Conservation (phyloP, 2,797 vertebrate genomes). For the Sebastiscus tertius region DNA sequence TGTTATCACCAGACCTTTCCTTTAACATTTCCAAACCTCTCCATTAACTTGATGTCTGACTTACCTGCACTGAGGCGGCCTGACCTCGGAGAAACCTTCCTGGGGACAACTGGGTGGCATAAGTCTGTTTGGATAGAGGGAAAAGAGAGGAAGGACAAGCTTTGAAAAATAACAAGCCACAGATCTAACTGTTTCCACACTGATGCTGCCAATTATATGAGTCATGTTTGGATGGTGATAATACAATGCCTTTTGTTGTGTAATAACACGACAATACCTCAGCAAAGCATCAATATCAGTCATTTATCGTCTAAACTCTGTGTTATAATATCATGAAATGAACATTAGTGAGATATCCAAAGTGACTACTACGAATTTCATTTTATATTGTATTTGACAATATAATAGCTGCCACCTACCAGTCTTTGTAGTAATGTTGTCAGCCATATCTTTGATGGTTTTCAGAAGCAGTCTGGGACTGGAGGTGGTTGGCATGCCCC, state of each 20-base stretch:
- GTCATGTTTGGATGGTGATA: slow-evolving; percentile 21
- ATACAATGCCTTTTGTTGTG: slow-evolving; percentile 18
- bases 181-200: slow-evolving; percentile 82
- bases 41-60: slow-evolving; percentile 9
- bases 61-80: slow-evolving; percentile 92
- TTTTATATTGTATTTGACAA: neutral
- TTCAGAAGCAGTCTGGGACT: slow-evolving; percentile 90
- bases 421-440: slow-evolving; percentile 76
- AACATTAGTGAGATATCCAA: neutral
- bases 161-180: slow-evolving; percentile 78
- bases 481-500: slow-evolving; percentile 85
- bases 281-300: neutral
- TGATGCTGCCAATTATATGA: slow-evolving; percentile 51
- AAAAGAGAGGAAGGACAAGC: slow-evolving; percentile 77
- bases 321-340: neutral
- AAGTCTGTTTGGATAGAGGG: slow-evolving; percentile 84
- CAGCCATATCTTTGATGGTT: slow-evolving; percentile 87
- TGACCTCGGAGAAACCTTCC: slow-evolving; percentile 91
- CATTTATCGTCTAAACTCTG: neutral
- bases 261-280: neutral
- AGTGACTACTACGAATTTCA: neutral
- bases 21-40: neutral
- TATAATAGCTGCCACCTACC: slow-evolving; percentile 53
- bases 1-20: neutral
- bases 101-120: slow-evolving; percentile 83